Conservation (phyloP, 1,140 invertebrate genomes). For the Mylabris phalerata region DNA sequence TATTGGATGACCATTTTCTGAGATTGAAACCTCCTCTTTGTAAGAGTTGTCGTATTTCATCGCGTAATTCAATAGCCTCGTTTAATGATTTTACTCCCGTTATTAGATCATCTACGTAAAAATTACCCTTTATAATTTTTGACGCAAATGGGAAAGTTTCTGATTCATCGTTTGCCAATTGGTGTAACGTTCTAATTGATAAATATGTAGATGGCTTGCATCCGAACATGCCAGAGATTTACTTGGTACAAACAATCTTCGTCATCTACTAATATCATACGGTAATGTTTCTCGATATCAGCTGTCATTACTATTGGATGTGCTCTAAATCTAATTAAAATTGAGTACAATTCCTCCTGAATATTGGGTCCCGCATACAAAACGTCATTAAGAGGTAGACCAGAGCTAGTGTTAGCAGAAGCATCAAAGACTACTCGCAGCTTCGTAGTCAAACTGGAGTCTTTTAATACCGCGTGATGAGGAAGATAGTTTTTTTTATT, state of each 20-base stretch:
- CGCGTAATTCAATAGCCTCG: constrained; percentile 13
- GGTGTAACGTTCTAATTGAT: constrained; percentile 24
- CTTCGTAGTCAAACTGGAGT: constrained; percentile 23
- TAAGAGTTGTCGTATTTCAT: neutral
- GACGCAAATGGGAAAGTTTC: constrained; percentile 19
- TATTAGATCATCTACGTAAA: constrained; percentile 42
- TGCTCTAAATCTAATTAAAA: constrained; percentile 38
- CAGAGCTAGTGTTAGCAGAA: constrained; percentile 18
- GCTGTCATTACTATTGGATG: constrained; percentile 27
- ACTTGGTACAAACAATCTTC: constrained; percentile 38
- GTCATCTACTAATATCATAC: no score
- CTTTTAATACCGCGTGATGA: constrained; percentile 34
- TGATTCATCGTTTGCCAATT: constrained; percentile 23
- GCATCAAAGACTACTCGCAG: constrained; percentile 26
- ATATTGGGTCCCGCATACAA: constrained; percentile 27
- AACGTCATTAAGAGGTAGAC: constrained; percentile 26
- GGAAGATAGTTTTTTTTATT: constrained; percentile 34
- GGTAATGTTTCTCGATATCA: constrained; percentile 41
- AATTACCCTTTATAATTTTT: constrained; percentile 22
- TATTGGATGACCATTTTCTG: constrained; percentile 36
- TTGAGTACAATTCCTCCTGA: constrained; percentile 35
- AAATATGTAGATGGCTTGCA: constrained; percentile 28
- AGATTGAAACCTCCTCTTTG: constrained; percentile 29
- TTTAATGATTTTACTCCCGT: constrained; percentile 24
- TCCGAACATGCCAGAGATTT: constrained; percentile 42